A percentile compares a stretch with the other conserved stretches of the same genome.
Conservation (phyloP, 2,888 invertebrate genomes). For the Antitype chi region DNA sequence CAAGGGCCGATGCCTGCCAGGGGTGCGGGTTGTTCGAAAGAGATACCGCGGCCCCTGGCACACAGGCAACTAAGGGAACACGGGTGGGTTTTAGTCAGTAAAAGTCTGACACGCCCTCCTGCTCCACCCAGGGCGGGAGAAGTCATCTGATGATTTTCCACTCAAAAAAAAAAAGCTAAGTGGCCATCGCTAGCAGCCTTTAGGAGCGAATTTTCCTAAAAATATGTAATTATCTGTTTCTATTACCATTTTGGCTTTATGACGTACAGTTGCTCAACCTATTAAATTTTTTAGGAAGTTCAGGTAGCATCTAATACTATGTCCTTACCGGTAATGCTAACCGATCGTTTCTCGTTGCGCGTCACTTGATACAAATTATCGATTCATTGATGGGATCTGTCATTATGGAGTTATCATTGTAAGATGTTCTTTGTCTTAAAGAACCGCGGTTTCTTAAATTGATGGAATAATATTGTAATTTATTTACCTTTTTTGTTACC, state of each 20-base stretch:
- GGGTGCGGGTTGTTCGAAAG: too few species aligned
- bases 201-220: background rate
- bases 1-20: too few species aligned
- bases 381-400: constrained; percentile 60
- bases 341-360: constrained; percentile 58
- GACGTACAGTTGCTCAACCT: background rate
- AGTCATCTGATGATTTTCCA: too few species aligned
- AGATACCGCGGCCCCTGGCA: too few species aligned
- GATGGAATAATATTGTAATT: background rate
- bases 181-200: background rate
- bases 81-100: too few species aligned
- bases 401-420: constrained; percentile 30
- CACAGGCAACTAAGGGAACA: too few species aligned
- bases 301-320: constrained; percentile 34
- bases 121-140: too few species aligned
- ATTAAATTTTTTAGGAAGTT: background rate
- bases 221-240: background rate
- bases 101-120: too few species aligned
- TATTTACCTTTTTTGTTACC: background rate
- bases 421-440: constrained; percentile 31
- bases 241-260: background rate
- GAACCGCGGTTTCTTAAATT: constrained; percentile 14
- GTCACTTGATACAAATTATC: constrained; percentile 65
- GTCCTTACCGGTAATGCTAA: constrained; percentile 27
- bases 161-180: too few species aligned